phyloP scores from a whole-genome alignment of 1,140 invertebrate species.

The Drosophila miranda region DNA sequence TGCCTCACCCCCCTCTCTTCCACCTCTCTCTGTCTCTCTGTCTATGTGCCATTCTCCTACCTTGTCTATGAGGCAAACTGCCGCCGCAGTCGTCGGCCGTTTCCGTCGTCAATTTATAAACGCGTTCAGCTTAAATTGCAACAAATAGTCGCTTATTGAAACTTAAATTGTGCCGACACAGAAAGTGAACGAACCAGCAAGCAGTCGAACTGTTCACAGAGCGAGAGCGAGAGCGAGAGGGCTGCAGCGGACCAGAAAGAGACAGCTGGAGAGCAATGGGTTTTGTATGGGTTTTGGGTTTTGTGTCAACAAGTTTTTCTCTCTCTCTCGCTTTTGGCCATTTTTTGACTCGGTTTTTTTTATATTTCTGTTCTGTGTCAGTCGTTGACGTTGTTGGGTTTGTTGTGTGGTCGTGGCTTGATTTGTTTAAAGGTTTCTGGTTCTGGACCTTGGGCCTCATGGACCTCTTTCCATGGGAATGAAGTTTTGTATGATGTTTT shows the following conservation, averaged over 20 bases:
- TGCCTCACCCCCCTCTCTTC: not conserved
- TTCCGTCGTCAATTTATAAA: conserved; percentile 79
- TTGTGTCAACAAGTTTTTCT: conserved; percentile 76
- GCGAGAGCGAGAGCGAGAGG: conserved; percentile 10
- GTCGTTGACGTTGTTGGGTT: conserved; percentile 59
- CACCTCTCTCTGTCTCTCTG: not conserved
- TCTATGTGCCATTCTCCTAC: conserved; percentile 4
- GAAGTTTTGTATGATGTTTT: conserved; percentile 24
- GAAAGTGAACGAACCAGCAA: conserved; percentile 55
- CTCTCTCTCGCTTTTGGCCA: conserved; percentile 61
- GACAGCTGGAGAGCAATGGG: conserved; percentile 26
- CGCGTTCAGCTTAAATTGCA: conserved; percentile 80
- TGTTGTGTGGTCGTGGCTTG: conserved; percentile 73
- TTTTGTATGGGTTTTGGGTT: conserved; percentile 45
- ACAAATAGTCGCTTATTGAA: conserved; percentile 81
- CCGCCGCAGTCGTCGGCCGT: conserved; percentile 50
- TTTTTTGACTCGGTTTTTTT: conserved; percentile 46
- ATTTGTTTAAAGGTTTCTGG: conserved; percentile 73
- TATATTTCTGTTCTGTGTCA: conserved; percentile 50
- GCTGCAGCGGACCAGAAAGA: conserved; percentile 20
- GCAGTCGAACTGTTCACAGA: conserved; percentile 2
- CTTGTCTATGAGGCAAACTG: conserved; percentile 26
- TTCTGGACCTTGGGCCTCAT: conserved; percentile 25
- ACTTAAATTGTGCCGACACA: conserved; percentile 78
- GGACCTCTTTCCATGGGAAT: conserved; percentile 52